These are phyloP conservation scores for Ecliptopera silaceata DNA, from an alignment of 2,888 invertebrate species.

Conservation along the genomic window DNA sequence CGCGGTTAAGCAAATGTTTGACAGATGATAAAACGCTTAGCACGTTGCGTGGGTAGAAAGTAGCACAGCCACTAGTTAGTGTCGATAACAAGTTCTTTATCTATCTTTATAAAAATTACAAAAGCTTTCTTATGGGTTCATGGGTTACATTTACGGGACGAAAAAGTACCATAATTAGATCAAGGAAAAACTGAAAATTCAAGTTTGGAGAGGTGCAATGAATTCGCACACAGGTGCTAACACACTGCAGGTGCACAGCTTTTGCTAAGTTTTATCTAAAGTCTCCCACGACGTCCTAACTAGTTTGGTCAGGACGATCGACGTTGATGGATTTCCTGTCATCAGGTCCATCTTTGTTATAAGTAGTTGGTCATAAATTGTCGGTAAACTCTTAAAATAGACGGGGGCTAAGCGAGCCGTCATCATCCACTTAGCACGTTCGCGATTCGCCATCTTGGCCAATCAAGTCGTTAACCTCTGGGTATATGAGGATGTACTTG, in stretches of 20 bases:
- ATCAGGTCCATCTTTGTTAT: slow-evolving; percentile 7
- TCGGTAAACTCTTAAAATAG: slow-evolving; percentile 50
- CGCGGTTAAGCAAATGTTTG: slow-evolving; percentile 72
- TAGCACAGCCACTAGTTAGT: slow-evolving; percentile 54
- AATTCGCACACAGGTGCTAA: no score
- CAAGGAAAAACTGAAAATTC: background rate
- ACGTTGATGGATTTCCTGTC: background rate
- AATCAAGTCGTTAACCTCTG: slow-evolving; percentile 77
- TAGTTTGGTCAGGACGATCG: background rate
- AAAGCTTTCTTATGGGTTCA: slow-evolving; percentile 43
- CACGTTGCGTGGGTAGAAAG: slow-evolving; percentile 55
- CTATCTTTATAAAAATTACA: slow-evolving; percentile 44
- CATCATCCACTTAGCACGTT: slow-evolving; percentile 79
- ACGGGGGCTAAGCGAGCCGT: slow-evolving; percentile 53
- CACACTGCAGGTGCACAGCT: no score
- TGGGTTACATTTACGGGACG: slow-evolving; percentile 10
- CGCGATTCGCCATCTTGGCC: slow-evolving; percentile 71
- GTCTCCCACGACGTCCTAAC: background rate
- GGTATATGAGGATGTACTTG: slow-evolving; percentile 36
- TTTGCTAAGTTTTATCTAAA: background rate
- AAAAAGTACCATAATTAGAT: background rate
- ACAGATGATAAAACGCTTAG: slow-evolving; percentile 61
- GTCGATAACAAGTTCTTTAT: slow-evolving; percentile 60
- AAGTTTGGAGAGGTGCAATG: background rate
- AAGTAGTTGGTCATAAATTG: slow-evolving; percentile 23